These are phyloP conservation scores for Machimus atricapillus DNA, from an alignment of 2,888 invertebrate genomes.

Conservation along the genomic window DNA sequence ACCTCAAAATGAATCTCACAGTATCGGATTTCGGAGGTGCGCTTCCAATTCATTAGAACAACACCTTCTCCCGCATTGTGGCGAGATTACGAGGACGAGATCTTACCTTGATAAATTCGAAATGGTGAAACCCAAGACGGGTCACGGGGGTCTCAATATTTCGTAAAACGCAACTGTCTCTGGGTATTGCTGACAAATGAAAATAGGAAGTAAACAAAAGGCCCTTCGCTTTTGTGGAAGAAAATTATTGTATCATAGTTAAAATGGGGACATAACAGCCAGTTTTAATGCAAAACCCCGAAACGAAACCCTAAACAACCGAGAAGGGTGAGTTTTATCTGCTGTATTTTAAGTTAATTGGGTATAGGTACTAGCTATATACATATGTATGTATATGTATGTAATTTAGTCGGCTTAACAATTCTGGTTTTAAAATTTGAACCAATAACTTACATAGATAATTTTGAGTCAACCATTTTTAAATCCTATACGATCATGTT, in stretches of 20 bases:
- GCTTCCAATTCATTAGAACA: constrained; percentile 41
- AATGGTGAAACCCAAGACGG: background rate
- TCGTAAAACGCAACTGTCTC: background rate
- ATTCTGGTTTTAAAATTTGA: no score
- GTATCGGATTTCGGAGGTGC: constrained; percentile 44
- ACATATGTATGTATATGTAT: no score
- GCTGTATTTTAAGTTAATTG: no score
- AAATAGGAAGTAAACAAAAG: background rate
- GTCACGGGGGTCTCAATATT: background rate
- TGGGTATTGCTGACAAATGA: background rate
- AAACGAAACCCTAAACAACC: no score
- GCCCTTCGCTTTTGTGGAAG: background rate
- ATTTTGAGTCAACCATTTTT: no score
- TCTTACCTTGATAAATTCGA: background rate
- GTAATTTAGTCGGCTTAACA: no score
- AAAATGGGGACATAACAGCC: no score
- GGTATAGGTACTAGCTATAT: no score
- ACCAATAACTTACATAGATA: no score
- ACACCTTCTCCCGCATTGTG: constrained; percentile 37
- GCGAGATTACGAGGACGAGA: background rate
- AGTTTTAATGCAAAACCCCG: no score
- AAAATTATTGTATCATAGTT: background rate
- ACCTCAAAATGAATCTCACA: constrained; percentile 1
- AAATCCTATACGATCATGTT: no score
- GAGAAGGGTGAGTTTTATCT: no score